Base-by-base conservation (phyloP, 1,140 invertebrate genomes). In the Carcinoscorpius rotundicauda region DNA sequence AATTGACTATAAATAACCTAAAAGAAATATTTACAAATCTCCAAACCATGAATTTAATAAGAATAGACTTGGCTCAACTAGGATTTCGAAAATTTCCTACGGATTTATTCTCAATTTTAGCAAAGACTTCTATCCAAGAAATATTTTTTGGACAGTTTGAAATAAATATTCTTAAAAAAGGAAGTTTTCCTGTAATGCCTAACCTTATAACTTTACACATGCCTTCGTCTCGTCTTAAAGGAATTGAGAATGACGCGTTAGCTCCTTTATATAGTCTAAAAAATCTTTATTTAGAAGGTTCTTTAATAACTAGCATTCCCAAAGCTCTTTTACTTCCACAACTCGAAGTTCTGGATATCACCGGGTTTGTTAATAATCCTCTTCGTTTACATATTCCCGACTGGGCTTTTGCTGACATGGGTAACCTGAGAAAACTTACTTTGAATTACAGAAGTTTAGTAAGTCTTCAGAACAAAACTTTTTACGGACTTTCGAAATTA, bases 151-250 rank as follows among this genome's bases (percentile, higher is more conserved):
- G 59, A 60, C 63, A 68, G 29, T 29, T 29, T 29, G 29, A 29
- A 29, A 29, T 29, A 29, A 29, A 29, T 29, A 29, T 29, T 29
- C 29, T 29, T 29, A 29, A 29, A 29, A 29, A 29, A 29, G 29
- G 29, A 29, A 29, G 29, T 29, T 48, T 68, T 56, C 67, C 67
- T 11, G 56, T 61, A 29, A 68, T 68, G 67, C 67, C 67, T 48
- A 58, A 68, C 57, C 51, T 68, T 4, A 29, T 62, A 49, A 48
- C n/a, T 4, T 52, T 68, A 5, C 52, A 63, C 29, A 52, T 68
- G 5, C 55, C 63, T n/a, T 6, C 8, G 10, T 66, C 49, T 68
- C 60, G 51, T 62, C 10, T 68, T 8, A 49, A 63, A 53, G 29
- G 5, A 4, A 59, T 68, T 10, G 67, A 65, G 10, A 61, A 68